Evolutionary conservation across 2,113 vertebrate species (phyloP).

Genomic region (Antennarius striatus): DNA sequence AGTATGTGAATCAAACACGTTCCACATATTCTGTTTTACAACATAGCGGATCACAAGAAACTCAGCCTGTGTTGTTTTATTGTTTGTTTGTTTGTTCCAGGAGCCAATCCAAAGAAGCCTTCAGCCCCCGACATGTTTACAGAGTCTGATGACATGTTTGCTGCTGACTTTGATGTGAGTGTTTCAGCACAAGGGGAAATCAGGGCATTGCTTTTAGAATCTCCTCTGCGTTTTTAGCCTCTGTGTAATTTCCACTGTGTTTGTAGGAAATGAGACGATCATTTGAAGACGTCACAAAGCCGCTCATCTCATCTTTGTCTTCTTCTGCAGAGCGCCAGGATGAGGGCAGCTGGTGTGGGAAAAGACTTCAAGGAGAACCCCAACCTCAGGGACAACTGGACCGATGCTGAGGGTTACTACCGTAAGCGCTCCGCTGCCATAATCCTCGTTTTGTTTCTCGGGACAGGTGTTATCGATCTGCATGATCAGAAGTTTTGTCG

Average conservation of each 20-base stretch:
- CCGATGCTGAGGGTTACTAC: conserved; percentile 98
- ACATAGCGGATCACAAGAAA: conserved; percentile 8
- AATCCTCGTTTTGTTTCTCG: not conserved
- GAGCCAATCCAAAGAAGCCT: conserved; percentile 91
- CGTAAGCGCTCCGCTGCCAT: conserved; percentile 80
- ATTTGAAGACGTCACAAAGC: not conserved
- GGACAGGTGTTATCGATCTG: not conserved
- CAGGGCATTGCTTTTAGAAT: not conserved
- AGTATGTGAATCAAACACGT: conserved; percentile 75
- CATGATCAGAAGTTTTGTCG: not conserved
- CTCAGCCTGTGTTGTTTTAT: conserved; percentile 2
- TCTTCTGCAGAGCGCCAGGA: conserved; percentile 87
- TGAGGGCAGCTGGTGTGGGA: conserved; percentile 94
- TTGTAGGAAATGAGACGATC: not conserved
- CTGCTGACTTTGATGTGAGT: conserved; percentile 93
- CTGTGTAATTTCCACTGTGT: not conserved
- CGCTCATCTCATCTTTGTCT: conserved; percentile 9
- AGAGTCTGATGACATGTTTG: conserved; percentile 99
- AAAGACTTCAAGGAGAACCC: conserved; percentile 99
- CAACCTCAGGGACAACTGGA: conserved; percentile 99
- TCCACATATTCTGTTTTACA: conserved; percentile 59
- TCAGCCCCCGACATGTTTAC: conserved; percentile 98
- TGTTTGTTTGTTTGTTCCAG: conserved; percentile 69
- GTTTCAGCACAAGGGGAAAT: not conserved
- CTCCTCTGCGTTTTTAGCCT: not conserved